phyloP scores from a whole-genome alignment of 2,113 vertebrate species.

The Deroptyus accipitrinus region DNA sequence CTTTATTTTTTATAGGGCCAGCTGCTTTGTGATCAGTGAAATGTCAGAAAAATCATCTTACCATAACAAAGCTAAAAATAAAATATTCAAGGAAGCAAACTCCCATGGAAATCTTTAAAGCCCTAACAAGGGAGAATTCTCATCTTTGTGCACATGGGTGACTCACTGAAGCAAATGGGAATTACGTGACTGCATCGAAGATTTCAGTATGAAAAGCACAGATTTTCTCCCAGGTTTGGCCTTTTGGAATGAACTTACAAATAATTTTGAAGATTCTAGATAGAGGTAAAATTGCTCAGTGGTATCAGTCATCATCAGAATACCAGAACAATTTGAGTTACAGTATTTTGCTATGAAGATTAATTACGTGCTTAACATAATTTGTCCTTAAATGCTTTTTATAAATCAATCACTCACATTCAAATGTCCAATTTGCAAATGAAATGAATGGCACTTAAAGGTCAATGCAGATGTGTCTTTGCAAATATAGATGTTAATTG shows the following conservation, averaged over 20 bases:
- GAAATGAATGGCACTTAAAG: neutral
- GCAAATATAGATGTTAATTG: neutral
- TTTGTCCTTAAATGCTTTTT: neutral
- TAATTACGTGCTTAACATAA: neutral
- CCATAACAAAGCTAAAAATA: conserved; percentile 66
- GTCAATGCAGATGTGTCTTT: neutral
- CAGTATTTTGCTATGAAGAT: neutral
- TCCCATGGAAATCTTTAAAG: conserved; percentile 64
- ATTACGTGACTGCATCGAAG: conserved; percentile 33
- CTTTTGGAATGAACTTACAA: conserved; percentile 19
- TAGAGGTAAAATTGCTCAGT: neutral
- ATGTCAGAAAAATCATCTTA: conserved; percentile 72
- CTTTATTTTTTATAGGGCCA: conserved; percentile 68
- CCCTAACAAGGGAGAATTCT: conserved; percentile 56
- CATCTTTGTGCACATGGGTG: conserved; percentile 33
- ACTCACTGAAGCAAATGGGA: conserved; percentile 45
- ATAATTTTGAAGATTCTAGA: conserved; percentile 5
- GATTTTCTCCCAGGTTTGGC: neutral
- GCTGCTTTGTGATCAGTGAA: conserved; percentile 71
- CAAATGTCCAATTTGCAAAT: neutral
- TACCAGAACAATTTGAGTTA: neutral
- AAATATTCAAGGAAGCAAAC: conserved; percentile 70
- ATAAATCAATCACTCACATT: neutral
- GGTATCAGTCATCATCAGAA: neutral
- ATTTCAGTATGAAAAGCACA: neutral